These are phyloP conservation scores for Poecilia latipinna DNA, from an alignment of 2,113 vertebrate genomes.

Conservation along the genomic window DNA sequence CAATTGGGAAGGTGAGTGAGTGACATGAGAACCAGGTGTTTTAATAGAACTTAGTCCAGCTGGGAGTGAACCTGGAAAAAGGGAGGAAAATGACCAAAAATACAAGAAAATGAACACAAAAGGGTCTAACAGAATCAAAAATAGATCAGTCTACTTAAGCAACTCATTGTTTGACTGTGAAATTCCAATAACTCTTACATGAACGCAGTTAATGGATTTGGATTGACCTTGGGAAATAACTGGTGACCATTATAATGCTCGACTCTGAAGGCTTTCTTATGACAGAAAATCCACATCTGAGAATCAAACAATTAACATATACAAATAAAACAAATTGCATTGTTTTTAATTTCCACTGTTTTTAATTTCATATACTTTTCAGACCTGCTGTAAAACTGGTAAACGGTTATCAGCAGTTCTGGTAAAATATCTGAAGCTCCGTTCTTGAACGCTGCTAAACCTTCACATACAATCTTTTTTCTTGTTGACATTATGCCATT, in stretches of 20 bases:
- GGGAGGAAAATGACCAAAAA: too few relatives aligned
- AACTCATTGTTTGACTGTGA: too few relatives aligned
- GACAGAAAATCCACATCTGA: not conserved
- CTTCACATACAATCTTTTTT: slow-evolving; percentile 19
- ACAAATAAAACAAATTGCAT: not conserved
- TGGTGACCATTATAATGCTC: not conserved
- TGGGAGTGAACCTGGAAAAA: too few relatives aligned
- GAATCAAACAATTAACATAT: not conserved
- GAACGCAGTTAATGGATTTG: too few relatives aligned
- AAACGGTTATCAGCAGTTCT: not conserved
- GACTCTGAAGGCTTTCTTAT: not conserved
- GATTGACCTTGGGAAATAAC: too few relatives aligned
- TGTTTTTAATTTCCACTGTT: not conserved
- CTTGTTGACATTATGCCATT: slow-evolving; percentile 39
- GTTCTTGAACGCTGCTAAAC: slow-evolving; percentile 15
- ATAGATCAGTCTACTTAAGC: too few relatives aligned
- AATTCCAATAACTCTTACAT: too few relatives aligned
- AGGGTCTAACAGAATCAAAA: too few relatives aligned
- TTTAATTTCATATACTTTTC: not conserved
- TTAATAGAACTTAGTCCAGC: too few relatives aligned
- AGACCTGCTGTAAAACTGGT: not conserved
- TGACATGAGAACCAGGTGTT: too few relatives aligned
- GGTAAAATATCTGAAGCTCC: not conserved
- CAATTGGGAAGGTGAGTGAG: too few relatives aligned
- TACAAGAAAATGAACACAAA: too few relatives aligned